Conservation (phyloP, 2,797 vertebrate species). For the Miichthys miiuy region DNA sequence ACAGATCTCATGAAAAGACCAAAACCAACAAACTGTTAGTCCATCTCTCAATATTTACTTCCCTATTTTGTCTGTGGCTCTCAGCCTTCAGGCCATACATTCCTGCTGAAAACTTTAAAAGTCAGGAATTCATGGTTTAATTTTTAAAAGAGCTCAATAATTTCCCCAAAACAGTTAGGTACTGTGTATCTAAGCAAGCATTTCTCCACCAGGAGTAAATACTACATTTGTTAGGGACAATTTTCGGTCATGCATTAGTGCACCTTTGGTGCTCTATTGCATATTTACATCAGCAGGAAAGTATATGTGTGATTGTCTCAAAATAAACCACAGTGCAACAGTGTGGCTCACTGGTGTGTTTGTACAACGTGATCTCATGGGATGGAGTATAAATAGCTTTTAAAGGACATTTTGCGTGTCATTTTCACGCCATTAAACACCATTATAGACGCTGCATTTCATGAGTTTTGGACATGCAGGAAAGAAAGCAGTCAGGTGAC, state of each 20-base stretch:
- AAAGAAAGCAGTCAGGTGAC: too few species aligned
- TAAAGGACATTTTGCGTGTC: too few species aligned
- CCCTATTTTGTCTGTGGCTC: neutral
- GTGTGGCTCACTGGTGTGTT: neutral
- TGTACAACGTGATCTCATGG: too few species aligned
- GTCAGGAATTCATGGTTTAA: neutral
- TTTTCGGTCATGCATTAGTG: neutral
- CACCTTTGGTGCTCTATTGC: neutral
- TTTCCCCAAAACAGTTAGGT: neutral
- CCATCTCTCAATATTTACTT: neutral
- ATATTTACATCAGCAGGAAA: neutral
- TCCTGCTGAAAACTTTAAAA: neutral
- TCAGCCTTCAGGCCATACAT: neutral
- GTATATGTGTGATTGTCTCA: neutral
- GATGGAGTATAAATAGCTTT: too few species aligned
- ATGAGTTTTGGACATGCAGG: too few species aligned
- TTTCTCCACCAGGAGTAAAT: neutral
- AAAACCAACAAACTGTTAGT: neutral
- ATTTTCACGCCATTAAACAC: too few species aligned
- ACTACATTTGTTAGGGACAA: neutral
- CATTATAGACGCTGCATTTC: too few species aligned
- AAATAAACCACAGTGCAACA: neutral
- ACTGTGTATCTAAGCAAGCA: neutral
- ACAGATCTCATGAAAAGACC: neutral
- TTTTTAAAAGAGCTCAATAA: neutral